Percentiles rank a stretch among this genome's conserved stretches.
Conservation (phyloP, 35 echinoderm and acorn worm genomes). For the Apostichopus parvimensis region DNA sequence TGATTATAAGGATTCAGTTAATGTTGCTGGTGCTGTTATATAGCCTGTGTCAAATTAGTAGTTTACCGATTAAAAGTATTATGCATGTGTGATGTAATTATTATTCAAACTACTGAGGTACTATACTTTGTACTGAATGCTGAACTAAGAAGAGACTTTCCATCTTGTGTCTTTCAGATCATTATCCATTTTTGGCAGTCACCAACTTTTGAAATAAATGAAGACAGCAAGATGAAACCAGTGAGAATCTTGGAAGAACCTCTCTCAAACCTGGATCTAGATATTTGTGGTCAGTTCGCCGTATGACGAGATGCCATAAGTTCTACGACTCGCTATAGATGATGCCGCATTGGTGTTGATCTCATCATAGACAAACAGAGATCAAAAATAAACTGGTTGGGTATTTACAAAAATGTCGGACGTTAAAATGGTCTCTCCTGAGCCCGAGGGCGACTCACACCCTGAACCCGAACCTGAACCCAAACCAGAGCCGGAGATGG, state of each 20-base stretch:
- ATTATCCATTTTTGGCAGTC: neutral
- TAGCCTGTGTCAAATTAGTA: too few relatives aligned
- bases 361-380: neutral
- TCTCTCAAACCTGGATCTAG: neutral
- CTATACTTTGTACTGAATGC: too few relatives aligned
- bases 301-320: neutral
- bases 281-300: neutral
- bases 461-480: conserved; percentile 43
- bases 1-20: too few relatives aligned
- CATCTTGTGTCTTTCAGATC: neutral
- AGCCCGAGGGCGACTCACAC: conserved; percentile 16
- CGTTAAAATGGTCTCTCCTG: neutral
- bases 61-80: too few relatives aligned
- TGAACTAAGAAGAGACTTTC: neutral
- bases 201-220: neutral
- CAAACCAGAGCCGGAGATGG: conserved; percentile 60
- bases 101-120: too few relatives aligned
- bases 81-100: too few relatives aligned
- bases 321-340: neutral
- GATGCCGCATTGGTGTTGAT: too few relatives aligned
- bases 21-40: too few relatives aligned
- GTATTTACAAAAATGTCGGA: neutral
- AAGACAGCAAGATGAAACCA: neutral
- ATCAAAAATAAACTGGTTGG: neutral
- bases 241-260: neutral